These are phyloP conservation scores for Orthosia incerta DNA, from an alignment of 2,888 invertebrate genomes.

Conservation along the genomic window DNA sequence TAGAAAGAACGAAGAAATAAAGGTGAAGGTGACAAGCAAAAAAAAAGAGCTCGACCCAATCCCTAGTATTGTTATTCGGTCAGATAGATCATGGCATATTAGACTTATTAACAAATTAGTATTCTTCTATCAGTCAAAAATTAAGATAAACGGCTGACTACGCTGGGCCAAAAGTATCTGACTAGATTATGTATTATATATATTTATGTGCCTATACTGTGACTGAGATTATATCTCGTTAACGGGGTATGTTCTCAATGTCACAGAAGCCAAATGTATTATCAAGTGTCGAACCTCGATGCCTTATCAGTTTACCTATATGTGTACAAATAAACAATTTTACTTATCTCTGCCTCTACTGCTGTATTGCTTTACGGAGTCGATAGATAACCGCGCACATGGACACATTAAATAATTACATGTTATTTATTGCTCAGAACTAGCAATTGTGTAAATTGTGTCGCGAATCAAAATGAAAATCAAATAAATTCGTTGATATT, in stretches of 20 bases:
- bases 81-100: too few relatives aligned
- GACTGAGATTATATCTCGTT: background rate
- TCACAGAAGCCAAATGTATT: slow-evolving; percentile 20
- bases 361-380: slow-evolving; percentile 43
- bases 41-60: too few relatives aligned
- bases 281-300: slow-evolving; percentile 50
- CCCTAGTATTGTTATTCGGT: too few relatives aligned
- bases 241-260: background rate
- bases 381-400: slow-evolving; percentile 64
- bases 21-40: too few relatives aligned
- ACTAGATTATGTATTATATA: too few relatives aligned
- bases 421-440: slow-evolving; percentile 31
- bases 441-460: slow-evolving; percentile 27
- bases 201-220: too few relatives aligned
- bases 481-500: background rate
- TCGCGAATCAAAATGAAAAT: slow-evolving; percentile 14
- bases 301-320: slow-evolving; percentile 57
- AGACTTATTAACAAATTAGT: too few relatives aligned
- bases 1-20: too few relatives aligned
- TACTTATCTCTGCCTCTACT: slow-evolving; percentile 62
- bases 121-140: too few relatives aligned
- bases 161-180: background rate
- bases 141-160: too few relatives aligned
- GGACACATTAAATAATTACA: slow-evolving; percentile 34
- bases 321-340: slow-evolving; percentile 61